phyloP scores from a whole-genome alignment of 2,113 vertebrate genomes.

The Tiliqua scincoides region DNA sequence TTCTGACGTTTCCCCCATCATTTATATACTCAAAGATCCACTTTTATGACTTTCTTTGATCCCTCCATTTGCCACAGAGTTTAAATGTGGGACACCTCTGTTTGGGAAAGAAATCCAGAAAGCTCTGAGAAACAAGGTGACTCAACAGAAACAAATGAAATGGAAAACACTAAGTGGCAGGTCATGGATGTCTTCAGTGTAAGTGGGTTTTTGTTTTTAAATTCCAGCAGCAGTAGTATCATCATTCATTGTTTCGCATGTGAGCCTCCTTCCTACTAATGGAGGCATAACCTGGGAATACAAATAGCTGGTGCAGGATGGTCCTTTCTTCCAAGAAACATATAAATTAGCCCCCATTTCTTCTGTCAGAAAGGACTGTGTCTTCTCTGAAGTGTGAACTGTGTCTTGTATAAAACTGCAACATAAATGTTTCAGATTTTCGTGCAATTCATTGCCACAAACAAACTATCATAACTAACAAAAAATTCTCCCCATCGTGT shows the following conservation, averaged over 20 bases:
- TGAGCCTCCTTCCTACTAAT: not conserved
- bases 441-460: no score
- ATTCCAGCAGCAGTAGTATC: not conserved
- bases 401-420: not conserved
- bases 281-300: not conserved
- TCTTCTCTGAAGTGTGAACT: not conserved
- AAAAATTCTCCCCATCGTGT: not conserved
- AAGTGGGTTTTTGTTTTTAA: not conserved
- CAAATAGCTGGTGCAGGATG: not conserved
- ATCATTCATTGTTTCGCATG: not conserved
- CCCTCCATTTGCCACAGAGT: conserved; percentile 13
- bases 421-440: not conserved
- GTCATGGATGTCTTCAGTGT: not conserved
- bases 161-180: conserved; percentile 47
- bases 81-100: not conserved
- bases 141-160: conserved; percentile 45
- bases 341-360: not conserved
- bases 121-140: conserved; percentile 51
- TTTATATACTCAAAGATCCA: conserved; percentile 18
- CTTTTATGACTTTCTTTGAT: conserved; percentile 16
- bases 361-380: not conserved
- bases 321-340: not conserved
- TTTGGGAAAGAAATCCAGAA: conserved; percentile 17
- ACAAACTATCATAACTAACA: no score
- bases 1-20: not conserved